These are phyloP conservation scores for Cirrhinus molitorella DNA, from an alignment of 2,797 vertebrate species.

Conservation along the genomic window DNA sequence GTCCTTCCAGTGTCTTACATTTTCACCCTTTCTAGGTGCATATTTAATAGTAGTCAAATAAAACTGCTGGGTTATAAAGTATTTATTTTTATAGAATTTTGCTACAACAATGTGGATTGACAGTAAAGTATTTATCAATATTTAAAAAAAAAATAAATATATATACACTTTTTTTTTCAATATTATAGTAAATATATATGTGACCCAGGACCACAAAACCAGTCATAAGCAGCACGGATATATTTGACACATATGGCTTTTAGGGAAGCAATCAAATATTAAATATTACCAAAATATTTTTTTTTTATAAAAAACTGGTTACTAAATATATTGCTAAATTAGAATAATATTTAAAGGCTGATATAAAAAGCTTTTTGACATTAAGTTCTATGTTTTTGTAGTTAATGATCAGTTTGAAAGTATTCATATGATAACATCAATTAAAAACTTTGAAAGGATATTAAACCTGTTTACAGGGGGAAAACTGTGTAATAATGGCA, in stretches of 20 bases:
- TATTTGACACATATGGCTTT: too few species aligned
- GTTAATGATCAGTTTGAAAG: not conserved
- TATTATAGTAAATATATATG: too few species aligned
- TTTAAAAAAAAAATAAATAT: too few species aligned
- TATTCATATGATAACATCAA: not conserved
- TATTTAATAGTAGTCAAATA: conserved; percentile 49
- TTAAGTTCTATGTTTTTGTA: not conserved
- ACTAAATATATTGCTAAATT: not conserved
- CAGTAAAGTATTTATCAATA: too few species aligned
- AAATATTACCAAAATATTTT: too few species aligned
- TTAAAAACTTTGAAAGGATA: not conserved
- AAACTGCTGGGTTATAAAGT: conserved; percentile 4
- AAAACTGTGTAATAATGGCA: not conserved
- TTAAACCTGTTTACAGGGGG: not conserved
- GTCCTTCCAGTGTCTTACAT: conserved; percentile 38
- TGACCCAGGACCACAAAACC: too few species aligned
- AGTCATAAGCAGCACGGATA: too few species aligned
- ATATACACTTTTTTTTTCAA: too few species aligned
- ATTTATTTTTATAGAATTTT: not conserved
- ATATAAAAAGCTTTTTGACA: too few species aligned
- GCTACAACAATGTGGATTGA: not conserved
- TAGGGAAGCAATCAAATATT: too few species aligned
- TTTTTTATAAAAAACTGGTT: not conserved
- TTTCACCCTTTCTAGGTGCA: conserved; percentile 49
- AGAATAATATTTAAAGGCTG: too few species aligned